phyloP scores from a whole-genome alignment of 2,113 vertebrate genomes.

The Apus apus region DNA sequence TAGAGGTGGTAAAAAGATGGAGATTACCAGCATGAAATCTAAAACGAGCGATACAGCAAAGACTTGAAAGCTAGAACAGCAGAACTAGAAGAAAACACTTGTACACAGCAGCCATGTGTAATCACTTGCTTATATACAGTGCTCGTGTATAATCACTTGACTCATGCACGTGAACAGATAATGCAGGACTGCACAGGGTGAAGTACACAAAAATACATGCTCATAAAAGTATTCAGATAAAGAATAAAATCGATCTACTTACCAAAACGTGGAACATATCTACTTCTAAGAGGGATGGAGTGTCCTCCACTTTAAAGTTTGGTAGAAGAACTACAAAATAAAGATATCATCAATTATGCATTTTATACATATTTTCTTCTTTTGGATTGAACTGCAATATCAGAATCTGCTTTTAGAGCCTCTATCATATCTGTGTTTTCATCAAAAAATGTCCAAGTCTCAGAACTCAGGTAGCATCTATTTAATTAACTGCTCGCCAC shows the following conservation, averaged over 20 bases:
- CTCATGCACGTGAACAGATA: background rate
- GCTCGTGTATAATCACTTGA: background rate
- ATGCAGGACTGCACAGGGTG: background rate
- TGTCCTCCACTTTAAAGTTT: constrained; percentile 81
- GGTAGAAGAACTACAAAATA: constrained; percentile 86
- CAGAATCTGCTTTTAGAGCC: background rate
- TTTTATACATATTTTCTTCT: background rate
- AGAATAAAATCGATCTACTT: constrained; percentile 58
- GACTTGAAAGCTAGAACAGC: background rate
- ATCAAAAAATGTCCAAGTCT: background rate
- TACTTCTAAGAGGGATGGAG: constrained; percentile 88
- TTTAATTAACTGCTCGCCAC: background rate
- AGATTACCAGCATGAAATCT: background rate
- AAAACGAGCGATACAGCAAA: background rate
- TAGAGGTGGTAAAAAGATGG: background rate
- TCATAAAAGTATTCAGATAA: background rate
- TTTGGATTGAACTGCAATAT: background rate
- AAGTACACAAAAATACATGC: background rate
- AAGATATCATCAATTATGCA: background rate
- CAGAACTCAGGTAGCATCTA: background rate
- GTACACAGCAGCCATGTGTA: background rate
- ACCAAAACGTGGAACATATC: constrained; percentile 96
- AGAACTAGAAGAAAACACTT: background rate
- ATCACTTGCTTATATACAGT: background rate
- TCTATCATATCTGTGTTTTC: background rate